These are phyloP conservation scores for Lepeophtheirus salmonis DNA, from an alignment of 1,140 invertebrate species.

Conservation along the genomic window DNA sequence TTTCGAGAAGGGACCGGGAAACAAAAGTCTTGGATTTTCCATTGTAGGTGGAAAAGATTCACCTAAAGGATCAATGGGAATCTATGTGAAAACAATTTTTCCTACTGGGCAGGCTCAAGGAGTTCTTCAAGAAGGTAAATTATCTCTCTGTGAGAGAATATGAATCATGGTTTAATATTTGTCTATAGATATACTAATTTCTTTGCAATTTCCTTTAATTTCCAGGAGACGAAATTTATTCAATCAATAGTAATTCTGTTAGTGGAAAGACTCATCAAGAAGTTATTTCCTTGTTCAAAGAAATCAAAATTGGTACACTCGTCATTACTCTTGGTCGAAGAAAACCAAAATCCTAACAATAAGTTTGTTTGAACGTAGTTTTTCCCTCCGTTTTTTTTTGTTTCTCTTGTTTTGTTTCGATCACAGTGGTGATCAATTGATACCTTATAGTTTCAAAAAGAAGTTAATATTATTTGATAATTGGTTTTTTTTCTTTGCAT, in stretches of 20 bases:
- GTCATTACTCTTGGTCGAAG: constrained; percentile 6
- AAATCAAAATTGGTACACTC: constrained; percentile 9
- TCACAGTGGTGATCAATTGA: no score
- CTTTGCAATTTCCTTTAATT: background rate
- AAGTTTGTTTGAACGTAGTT: no score
- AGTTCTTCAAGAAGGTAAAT: constrained; percentile 44
- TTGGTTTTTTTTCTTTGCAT: no score
- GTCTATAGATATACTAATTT: background rate
- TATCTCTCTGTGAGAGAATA: background rate
- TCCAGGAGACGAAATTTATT: constrained; percentile 19
- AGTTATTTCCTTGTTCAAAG: constrained; percentile 14
- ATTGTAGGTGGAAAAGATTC: constrained; percentile 52
- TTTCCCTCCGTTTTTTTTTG: no score
- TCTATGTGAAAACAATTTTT: constrained; percentile 49
- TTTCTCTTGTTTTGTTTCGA: no score
- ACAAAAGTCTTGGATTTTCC: constrained; percentile 48
- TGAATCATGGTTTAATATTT: background rate
- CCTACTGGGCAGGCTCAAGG: constrained; percentile 46
- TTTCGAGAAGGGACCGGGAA: constrained; percentile 43
- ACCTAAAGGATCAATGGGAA: constrained; percentile 46
- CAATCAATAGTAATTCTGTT: constrained; percentile 7
- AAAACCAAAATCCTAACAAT: no score
- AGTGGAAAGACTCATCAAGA: constrained; percentile 16
- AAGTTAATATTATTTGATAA: no score
- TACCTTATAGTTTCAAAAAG: no score